A percentile compares a stretch with the other conserved stretches of the same genome.
These are phyloP conservation scores for Peromyscus polionotus DNA, from an alignment of 2,113 vertebrate genomes.

Conservation along the genomic window DNA sequence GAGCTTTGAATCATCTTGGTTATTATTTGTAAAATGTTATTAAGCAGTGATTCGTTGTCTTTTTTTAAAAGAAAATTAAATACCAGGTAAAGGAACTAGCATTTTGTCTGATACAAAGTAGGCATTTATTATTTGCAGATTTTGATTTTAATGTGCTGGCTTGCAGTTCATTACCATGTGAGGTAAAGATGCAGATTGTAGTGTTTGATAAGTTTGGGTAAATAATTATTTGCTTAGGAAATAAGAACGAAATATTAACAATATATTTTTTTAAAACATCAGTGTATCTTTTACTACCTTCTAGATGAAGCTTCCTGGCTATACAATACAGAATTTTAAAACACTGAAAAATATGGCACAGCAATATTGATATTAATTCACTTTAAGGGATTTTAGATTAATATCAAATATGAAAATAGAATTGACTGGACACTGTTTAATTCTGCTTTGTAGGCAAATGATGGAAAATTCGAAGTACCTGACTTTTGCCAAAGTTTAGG, in stretches of 20 bases:
- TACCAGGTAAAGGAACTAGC: background rate
- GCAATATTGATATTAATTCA: conserved; percentile 43
- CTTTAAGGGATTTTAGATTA: conserved; percentile 44
- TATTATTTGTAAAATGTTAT: conserved; percentile 31
- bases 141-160: background rate
- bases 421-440: conserved; percentile 45
- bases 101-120: background rate
- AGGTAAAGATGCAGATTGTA: background rate
- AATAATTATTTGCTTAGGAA: background rate
- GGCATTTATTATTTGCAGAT: background rate
- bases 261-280: background rate
- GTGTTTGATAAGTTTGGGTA: background rate
- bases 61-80: conserved; percentile 23
- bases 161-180: background rate
- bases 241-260: background rate
- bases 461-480: conserved; percentile 11
- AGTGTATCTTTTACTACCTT: background rate
- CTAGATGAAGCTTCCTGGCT: conserved; percentile 5
- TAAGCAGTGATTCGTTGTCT: background rate
- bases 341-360: background rate
- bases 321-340: background rate
- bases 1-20: background rate
- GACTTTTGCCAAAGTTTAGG: conserved; percentile 57
- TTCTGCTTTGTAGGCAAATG: conserved; percentile 46
- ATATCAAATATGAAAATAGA: conserved; percentile 63